Evolutionary conservation across 2,797 vertebrate genomes (phyloP).

Genomic region (Taenioides sp.): DNA sequence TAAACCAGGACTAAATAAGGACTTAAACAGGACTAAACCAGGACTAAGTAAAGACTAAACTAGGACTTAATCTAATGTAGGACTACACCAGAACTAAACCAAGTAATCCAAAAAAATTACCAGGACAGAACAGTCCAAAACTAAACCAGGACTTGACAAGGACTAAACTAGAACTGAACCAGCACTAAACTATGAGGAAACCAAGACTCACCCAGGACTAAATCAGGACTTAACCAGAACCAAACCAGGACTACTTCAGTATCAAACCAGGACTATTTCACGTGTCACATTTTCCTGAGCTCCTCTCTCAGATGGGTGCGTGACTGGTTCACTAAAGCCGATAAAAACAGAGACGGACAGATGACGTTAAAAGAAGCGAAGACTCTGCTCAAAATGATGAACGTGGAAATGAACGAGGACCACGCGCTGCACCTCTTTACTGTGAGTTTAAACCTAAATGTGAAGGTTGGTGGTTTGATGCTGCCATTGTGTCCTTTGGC

Average conservation of each 20-base stretch:
- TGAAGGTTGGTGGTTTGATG: background rate
- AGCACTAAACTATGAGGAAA: background rate
- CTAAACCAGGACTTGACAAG: background rate
- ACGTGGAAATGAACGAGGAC: slow-evolving; percentile 91
- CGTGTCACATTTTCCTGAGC: slow-evolving; percentile 47
- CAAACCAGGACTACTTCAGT: background rate
- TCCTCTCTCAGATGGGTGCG: slow-evolving; percentile 83
- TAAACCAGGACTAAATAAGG: background rate
- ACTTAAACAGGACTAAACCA: background rate
- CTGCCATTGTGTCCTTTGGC: background rate
- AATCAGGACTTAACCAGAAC: background rate
- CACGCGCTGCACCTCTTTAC: slow-evolving; percentile 87
- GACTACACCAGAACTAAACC: background rate
- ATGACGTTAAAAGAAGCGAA: slow-evolving; percentile 93
- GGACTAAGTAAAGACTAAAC: background rate
- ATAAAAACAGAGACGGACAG: slow-evolving; percentile 93
- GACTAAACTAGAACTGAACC: background rate
- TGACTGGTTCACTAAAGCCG: slow-evolving; percentile 94
- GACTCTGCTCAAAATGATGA: slow-evolving; percentile 92
- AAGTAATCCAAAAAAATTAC: background rate
- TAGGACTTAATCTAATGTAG: background rate
- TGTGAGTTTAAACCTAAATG: slow-evolving; percentile 59
- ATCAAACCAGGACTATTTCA: background rate
- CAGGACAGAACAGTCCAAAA: background rate
- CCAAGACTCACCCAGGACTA: background rate